Conservation (phyloP, 2,888 invertebrate genomes). For the Plemyria rubiginata region DNA sequence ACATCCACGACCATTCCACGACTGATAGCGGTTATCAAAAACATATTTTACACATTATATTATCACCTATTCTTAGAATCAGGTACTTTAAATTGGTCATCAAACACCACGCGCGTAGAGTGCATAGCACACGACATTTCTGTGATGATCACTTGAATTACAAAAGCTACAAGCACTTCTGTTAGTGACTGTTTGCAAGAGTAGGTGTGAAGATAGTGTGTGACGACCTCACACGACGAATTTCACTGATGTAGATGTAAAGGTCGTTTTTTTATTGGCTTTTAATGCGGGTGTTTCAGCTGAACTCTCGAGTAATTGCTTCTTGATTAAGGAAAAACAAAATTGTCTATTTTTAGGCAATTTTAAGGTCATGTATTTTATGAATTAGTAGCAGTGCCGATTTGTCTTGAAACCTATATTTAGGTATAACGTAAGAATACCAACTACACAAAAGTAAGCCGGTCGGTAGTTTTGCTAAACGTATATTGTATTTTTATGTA, state of each 20-base stretch:
- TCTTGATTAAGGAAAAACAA: no score
- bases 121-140: not conserved
- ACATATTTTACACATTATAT: not conserved
- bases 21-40: slow-evolving; percentile 1
- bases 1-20: not conserved
- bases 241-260: slow-evolving; percentile 41
- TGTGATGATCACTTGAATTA: slow-evolving; percentile 1
- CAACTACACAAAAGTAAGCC: no score
- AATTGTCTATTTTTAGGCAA: no score
- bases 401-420: no score
- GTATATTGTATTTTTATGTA: no score
- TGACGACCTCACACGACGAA: slow-evolving; percentile 34
- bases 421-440: no score
- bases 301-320: slow-evolving; percentile 1
- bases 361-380: no score
- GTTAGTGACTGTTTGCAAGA: slow-evolving; percentile 10
- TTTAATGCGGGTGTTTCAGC: slow-evolving; percentile 14
- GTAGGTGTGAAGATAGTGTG: slow-evolving; percentile 18
- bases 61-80: not conserved
- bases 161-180: slow-evolving; percentile 3
- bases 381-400: no score
- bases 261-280: slow-evolving; percentile 39
- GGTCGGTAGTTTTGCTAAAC: no score
- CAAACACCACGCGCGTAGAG: not conserved
- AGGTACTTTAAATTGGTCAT: not conserved